phyloP scores from a whole-genome alignment of 1,140 invertebrate genomes.

The Papilio aristodemus region DNA sequence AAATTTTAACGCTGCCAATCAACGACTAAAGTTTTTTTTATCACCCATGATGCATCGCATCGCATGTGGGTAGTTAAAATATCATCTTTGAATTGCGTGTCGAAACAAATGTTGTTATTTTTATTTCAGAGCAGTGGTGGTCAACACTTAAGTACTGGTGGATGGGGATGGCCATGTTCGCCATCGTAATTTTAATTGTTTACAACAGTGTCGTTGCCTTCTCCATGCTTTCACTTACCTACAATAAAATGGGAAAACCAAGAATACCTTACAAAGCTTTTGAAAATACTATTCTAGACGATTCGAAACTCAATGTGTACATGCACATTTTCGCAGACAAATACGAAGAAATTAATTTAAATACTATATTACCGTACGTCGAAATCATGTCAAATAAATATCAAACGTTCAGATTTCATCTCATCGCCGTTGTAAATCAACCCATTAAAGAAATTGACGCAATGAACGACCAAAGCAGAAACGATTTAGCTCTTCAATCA shows the following conservation, averaged over 20 bases:
- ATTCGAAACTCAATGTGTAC: slow-evolving; percentile 46
- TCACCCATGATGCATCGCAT: not conserved
- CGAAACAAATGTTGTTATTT: slow-evolving; percentile 12
- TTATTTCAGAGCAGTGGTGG: slow-evolving; percentile 66
- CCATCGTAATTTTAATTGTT: slow-evolving; percentile 58
- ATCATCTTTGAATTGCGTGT: too few species aligned
- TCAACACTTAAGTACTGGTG: slow-evolving; percentile 64
- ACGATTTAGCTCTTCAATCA: slow-evolving; percentile 57
- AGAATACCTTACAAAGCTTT: slow-evolving; percentile 23
- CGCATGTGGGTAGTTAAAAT: too few species aligned
- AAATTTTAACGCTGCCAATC: too few species aligned
- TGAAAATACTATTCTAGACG: slow-evolving; percentile 31
- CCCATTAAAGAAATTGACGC: slow-evolving; percentile 37
- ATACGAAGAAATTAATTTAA: slow-evolving; percentile 45
- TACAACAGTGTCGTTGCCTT: slow-evolving; percentile 62
- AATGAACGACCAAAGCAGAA: slow-evolving; percentile 55
- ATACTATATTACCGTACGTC: slow-evolving; percentile 53
- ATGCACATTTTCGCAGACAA: slow-evolving; percentile 60
- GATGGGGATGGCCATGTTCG: slow-evolving; percentile 66
- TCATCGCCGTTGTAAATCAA: slow-evolving; percentile 59
- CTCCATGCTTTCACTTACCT: slow-evolving; percentile 45
- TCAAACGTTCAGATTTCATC: slow-evolving; percentile 53
- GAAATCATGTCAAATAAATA: slow-evolving; percentile 52
- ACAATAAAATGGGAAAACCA: slow-evolving; percentile 38
- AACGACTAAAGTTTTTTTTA: slow-evolving; percentile 9